Base-by-base conservation (phyloP, 2,797 vertebrate genomes). In the Enteromius treurensis region DNA sequence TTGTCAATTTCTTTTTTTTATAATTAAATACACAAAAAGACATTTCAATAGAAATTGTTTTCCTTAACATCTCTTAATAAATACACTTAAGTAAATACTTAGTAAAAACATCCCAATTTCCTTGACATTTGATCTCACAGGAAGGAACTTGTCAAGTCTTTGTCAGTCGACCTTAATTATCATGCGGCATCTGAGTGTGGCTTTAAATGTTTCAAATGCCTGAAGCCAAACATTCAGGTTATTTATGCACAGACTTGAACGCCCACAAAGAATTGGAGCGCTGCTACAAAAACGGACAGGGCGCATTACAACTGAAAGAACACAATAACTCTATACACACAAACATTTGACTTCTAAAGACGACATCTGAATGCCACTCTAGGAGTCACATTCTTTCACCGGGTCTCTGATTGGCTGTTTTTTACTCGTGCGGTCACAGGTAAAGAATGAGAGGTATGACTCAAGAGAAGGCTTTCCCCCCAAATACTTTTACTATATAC, bases 401-500 rank as follows among this genome's bases (percentile, higher is more conserved):
- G 19, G 47, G 21, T n/a, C 70, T 70, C 26, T 45, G n/a, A 60
- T 78, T 70, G 74, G 55, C 47, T 53, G 45, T 40, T 37, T 83
- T 88, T 85, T 42, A 1, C 86, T 90, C 3, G 0, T 79, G 13
- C 1, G 29, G 34, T 82, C 80, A 82, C 32, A 77, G n/a, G 49
- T 58, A 49, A 58, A 69, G 64, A 81, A 86, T 84, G 73, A 55
- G 64, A 86, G 75, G 60, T 80, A 85, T 84, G 82, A 69, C 82
- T 79, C 45, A 42, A 84, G 47, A 65, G 85, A 84, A 51, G 42
- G 69, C 55, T 84, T 62, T 40, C 60, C 60, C 26, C 14, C 14
- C 3, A 32, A 26, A 29, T 29, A 29, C 26, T 29, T 29, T 29
- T 15, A 32, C 60, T 14, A 17, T 64, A 64, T 64, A 60, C 1